Conservation (phyloP, 2,113 vertebrate genomes). For the Calidris pugnax region DNA sequence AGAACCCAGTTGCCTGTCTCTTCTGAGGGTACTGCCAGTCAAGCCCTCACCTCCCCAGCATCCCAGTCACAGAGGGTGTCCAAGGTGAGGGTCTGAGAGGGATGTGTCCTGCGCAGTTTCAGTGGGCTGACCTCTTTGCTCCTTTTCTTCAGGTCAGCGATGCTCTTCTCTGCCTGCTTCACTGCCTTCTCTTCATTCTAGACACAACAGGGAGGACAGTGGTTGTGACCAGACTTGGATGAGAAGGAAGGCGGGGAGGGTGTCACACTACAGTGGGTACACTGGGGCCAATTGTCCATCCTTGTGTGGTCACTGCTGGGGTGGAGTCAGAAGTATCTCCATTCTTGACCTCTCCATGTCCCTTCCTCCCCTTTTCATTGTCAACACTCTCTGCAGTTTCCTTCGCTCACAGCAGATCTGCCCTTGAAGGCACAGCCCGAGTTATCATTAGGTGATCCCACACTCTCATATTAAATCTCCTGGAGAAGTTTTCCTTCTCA, state of each 20-base stretch:
- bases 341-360: neutral
- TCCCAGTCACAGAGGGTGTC: constrained; percentile 95
- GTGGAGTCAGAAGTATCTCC: neutral
- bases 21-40: neutral
- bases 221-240: neutral
- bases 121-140: constrained; percentile 86
- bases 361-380: neutral
- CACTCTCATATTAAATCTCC: neutral
- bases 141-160: constrained; percentile 82
- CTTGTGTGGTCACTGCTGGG: neutral
- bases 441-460: neutral
- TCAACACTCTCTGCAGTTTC: neutral
- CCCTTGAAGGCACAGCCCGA: neutral
- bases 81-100: constrained; percentile 76
- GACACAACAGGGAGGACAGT: neutral
- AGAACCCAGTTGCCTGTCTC: neutral
- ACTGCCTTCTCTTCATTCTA: constrained; percentile 86
- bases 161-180: constrained; percentile 78
- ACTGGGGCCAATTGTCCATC: neutral
- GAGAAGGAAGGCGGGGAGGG: neutral
- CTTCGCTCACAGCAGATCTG: neutral
- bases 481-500: neutral
- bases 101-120: constrained; percentile 78
- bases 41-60: constrained; percentile 77
- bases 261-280: too few species aligned